These are phyloP conservation scores for Gorsachius goisagi DNA, from an alignment of 2,113 vertebrate species.

Conservation along the genomic window DNA sequence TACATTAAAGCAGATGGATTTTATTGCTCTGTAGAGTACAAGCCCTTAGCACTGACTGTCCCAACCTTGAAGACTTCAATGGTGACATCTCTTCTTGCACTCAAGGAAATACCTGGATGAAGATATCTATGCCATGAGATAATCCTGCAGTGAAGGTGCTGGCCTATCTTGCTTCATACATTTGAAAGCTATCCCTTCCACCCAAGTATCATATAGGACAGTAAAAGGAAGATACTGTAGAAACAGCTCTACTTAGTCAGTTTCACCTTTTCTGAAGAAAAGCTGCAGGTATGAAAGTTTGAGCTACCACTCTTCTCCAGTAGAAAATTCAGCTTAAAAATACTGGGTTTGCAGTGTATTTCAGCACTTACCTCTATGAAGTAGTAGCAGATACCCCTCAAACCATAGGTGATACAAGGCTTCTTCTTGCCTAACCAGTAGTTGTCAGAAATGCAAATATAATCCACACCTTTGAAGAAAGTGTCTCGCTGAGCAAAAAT, in stretches of 20 bases:
- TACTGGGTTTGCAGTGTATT: not conserved
- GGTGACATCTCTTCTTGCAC: not conserved
- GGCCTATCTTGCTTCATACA: not conserved
- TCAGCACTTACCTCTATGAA: slow-evolving; percentile 79
- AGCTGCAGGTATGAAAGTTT: not conserved
- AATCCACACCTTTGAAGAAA: slow-evolving; percentile 94
- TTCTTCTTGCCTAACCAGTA: slow-evolving; percentile 97
- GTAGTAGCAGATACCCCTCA: slow-evolving; percentile 94
- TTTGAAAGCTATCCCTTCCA: not conserved
- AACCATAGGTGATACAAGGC: slow-evolving; percentile 95
- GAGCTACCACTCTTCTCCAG: not conserved
- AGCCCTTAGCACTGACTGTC: not conserved
- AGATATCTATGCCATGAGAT: not conserved
- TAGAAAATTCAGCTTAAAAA: not conserved
- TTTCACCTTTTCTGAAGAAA: not conserved
- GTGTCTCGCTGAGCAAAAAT: slow-evolving; percentile 84
- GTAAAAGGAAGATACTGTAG: not conserved
- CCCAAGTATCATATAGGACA: not conserved
- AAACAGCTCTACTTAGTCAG: not conserved
- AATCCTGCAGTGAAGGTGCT: not conserved
- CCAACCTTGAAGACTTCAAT: not conserved
- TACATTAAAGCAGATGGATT: not conserved
- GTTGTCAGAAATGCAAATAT: slow-evolving; percentile 96
- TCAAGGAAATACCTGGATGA: not conserved
- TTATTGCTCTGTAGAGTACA: not conserved